Evolutionary conservation across 2,113 vertebrate genomes (phyloP), one percentile per base, ranked within the genome.

Genomic region (Saguinus imperator): DNA sequence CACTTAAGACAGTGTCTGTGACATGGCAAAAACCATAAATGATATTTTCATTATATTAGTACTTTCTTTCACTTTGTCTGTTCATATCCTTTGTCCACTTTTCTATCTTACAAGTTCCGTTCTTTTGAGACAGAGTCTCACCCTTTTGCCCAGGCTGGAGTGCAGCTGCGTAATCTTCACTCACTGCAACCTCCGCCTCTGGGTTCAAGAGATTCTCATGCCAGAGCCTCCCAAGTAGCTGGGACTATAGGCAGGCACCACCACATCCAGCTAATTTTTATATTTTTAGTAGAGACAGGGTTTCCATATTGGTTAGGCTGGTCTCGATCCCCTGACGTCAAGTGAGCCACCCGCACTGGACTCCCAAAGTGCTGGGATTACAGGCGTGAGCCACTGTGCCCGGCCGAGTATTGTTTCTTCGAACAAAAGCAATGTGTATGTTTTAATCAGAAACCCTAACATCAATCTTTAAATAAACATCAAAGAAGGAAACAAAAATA

Each of bases 381-480:
- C 61, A 64, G 61, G 27, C 27, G 0, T 32, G 61, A 64, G 27
- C 61, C 61, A 64, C 61, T 14, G 61, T 2, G 5, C 61, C 27
- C 29, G 12, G 27, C 27, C 3, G 94, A 84, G 20, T 64, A 68
- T 68, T 70, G 17, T 45, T 97, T 94, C 72, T 68, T 94, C 37
- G 66, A 94, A 88, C 88, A 87, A 96, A 84, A 95, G 48, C 21
- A 91, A 12, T 81, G 9, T 43, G 43, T 50, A 17, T 93, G 6
- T 93, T 64, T 95, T 89, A 92, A 72, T 92, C 50, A 92, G 64
- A 95, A 95, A 73, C 35, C 29, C 17, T 82, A 95, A 68, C 12
- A 89, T 66, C 35, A 95, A 92, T 37, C 79, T 84, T 70, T 94
- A 92, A 84, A 84, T 83, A 96, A 66, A 40, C 50, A 45, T 76